These are phyloP conservation scores for Bombylius major DNA, from an alignment of 2,888 invertebrate species.

Conservation along the genomic window DNA sequence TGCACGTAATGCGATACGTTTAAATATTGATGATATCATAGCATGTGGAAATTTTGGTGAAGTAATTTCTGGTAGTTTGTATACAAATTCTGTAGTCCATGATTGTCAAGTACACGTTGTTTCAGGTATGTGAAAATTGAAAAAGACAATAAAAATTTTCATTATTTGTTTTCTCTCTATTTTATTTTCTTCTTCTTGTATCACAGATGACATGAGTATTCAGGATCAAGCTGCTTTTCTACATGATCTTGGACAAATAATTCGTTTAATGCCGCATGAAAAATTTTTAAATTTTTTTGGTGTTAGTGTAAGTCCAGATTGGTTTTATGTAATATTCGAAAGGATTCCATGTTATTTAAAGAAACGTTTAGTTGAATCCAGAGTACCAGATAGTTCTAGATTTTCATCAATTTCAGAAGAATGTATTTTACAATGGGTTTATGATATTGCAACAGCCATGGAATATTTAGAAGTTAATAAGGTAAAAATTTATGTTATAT, in stretches of 20 bases:
- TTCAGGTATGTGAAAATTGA: slow-evolving; percentile 23
- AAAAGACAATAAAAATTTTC: not conserved
- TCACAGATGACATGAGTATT: slow-evolving; percentile 37
- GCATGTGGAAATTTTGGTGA: slow-evolving; percentile 68
- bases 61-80: slow-evolving; percentile 56
- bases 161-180: no score
- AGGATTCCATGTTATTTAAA: slow-evolving; percentile 55
- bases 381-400: slow-evolving; percentile 36
- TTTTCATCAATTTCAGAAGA: slow-evolving; percentile 50
- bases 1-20: slow-evolving; percentile 56
- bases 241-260: slow-evolving; percentile 58
- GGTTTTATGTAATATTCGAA: slow-evolving; percentile 61
- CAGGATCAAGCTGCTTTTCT: slow-evolving; percentile 42
- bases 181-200: not conserved
- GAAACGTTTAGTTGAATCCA: slow-evolving; percentile 50
- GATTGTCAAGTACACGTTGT: slow-evolving; percentile 53
- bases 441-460: slow-evolving; percentile 59
- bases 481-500: slow-evolving; percentile 21
- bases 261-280: slow-evolving; percentile 54
- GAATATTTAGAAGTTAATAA: slow-evolving; percentile 52
- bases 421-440: slow-evolving; percentile 48
- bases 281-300: slow-evolving; percentile 64
- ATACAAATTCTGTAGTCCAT: slow-evolving; percentile 32
- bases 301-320: slow-evolving; percentile 64
- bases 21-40: slow-evolving; percentile 55